phyloP scores from a whole-genome alignment of 2,797 vertebrate genomes.

The Tadarida brasiliensis region DNA sequence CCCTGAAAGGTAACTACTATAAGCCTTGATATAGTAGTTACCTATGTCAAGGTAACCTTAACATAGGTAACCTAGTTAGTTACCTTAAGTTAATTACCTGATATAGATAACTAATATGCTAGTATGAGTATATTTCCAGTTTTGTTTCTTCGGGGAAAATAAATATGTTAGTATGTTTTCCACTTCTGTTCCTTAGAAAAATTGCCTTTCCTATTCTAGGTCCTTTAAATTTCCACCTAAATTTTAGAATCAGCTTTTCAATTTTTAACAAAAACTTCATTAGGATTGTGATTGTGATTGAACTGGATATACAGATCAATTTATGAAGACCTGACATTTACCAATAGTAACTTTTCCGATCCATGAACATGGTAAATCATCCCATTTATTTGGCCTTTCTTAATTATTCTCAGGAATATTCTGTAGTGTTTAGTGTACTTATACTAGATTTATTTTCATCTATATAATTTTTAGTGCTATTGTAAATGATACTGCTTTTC shows the following conservation, averaged over 20 bases:
- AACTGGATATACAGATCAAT: not conserved
- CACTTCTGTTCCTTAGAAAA: not conserved
- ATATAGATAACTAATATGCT: not conserved
- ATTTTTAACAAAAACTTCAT: not conserved
- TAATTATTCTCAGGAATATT: slow-evolving; percentile 39
- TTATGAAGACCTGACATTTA: not conserved
- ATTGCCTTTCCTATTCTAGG: not conserved
- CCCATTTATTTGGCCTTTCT: not conserved
- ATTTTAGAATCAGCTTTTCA: slow-evolving; percentile 6
- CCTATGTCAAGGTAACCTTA: not conserved
- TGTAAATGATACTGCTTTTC: not conserved
- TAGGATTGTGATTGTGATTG: not conserved
- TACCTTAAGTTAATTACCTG: not conserved
- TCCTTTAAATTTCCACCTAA: slow-evolving; percentile 18
- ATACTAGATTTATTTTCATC: not conserved
- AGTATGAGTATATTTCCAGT: not conserved
- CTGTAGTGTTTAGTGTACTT: not conserved
- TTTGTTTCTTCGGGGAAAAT: not conserved
- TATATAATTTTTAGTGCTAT: not conserved
- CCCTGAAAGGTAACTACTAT: not conserved
- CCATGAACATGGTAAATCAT: not conserved
- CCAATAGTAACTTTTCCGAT: not conserved
- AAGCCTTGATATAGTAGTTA: not conserved
- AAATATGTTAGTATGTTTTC: not conserved
- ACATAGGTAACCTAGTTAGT: not conserved